Evolutionary conservation across 2,888 invertebrate species (phyloP).

Genomic region (Mesoligia furuncula): DNA sequence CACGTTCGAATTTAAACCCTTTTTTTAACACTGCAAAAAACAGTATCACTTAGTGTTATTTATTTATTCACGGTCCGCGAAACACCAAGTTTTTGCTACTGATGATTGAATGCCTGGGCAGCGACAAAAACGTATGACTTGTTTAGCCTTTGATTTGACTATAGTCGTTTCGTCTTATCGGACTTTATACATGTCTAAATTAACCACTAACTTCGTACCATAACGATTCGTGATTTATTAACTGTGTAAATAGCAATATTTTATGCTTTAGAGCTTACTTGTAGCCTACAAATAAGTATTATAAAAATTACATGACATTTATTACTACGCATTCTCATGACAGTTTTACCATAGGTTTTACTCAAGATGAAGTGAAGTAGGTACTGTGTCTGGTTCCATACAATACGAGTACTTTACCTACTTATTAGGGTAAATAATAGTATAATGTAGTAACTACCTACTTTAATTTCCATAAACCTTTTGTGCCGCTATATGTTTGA

Average conservation of each 20-base stretch:
- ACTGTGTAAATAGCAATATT: constrained; percentile 18
- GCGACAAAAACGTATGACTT: constrained; percentile 36
- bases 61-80: constrained; percentile 43
- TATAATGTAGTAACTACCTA: constrained; percentile 30
- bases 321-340: constrained; percentile 1
- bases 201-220: constrained; percentile 2
- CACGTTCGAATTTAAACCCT: constrained; percentile 9
- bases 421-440: constrained; percentile 36
- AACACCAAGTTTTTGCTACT: constrained; percentile 45
- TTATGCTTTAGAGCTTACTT: constrained; percentile 12
- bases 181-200: constrained; percentile 24
- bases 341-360: neutral
- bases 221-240: constrained; percentile 12
- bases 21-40: constrained; percentile 31
- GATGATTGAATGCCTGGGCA: constrained; percentile 35
- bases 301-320: constrained; percentile 15
- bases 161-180: constrained; percentile 5
- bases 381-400: constrained; percentile 24
- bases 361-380: constrained; percentile 19
- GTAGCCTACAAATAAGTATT: constrained; percentile 10
- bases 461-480: constrained; percentile 43
- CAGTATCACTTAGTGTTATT: constrained; percentile 33
- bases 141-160: constrained; percentile 12
- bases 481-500: constrained; percentile 45
- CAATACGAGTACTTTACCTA: constrained; percentile 32